Percentiles rank a stretch among this genome's conserved stretches.
Evolutionary conservation across 2,888 invertebrate species (phyloP).

Genomic region (Alloscopus bannaensis): DNA sequence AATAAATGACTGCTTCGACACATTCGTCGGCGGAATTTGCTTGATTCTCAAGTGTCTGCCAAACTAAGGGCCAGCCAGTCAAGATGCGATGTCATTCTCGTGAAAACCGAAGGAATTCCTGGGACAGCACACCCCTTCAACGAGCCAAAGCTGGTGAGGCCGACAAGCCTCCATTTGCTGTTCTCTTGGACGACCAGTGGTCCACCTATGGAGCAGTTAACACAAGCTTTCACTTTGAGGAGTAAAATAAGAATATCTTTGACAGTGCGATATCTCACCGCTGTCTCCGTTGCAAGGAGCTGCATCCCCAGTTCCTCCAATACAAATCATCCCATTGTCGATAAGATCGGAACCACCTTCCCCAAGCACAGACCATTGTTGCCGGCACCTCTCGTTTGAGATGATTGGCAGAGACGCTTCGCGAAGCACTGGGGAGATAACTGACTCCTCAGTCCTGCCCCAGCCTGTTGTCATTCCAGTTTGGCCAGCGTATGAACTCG

Average conservation of each 20-base stretch:
- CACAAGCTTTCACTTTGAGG: not conserved
- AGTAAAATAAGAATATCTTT: slow-evolving; percentile 5
- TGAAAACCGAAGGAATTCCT: slow-evolving; percentile 67
- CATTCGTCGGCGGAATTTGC: too few relatives aligned
- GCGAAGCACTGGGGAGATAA: slow-evolving; percentile 69
- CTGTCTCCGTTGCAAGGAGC: slow-evolving; percentile 69
- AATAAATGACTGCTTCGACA: not conserved
- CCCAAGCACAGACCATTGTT: slow-evolving; percentile 57
- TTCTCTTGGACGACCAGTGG: slow-evolving; percentile 63
- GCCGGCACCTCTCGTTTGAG: slow-evolving; percentile 57
- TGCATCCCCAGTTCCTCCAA: slow-evolving; percentile 63
- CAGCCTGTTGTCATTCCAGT: slow-evolving; percentile 68
- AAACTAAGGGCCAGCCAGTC: slow-evolving; percentile 68
- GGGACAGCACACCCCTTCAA: slow-evolving; percentile 68
- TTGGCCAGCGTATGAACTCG: slow-evolving; percentile 57
- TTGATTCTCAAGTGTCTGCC: slow-evolving; percentile 20
- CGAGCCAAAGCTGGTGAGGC: slow-evolving; percentile 70
- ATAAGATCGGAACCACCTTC: slow-evolving; percentile 63
- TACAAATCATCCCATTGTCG: slow-evolving; percentile 63
- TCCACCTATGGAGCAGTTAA: slow-evolving; percentile 6
- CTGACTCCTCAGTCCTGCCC: slow-evolving; percentile 70
- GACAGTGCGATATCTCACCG: not conserved
- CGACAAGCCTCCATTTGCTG: slow-evolving; percentile 62
- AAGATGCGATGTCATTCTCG: slow-evolving; percentile 62
- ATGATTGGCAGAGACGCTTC: slow-evolving; percentile 63